Percentiles rank a stretch among this genome's conserved stretches.
Conservation (phyloP, 2,888 invertebrate species). For the Trichogramma evanescens region DNA sequence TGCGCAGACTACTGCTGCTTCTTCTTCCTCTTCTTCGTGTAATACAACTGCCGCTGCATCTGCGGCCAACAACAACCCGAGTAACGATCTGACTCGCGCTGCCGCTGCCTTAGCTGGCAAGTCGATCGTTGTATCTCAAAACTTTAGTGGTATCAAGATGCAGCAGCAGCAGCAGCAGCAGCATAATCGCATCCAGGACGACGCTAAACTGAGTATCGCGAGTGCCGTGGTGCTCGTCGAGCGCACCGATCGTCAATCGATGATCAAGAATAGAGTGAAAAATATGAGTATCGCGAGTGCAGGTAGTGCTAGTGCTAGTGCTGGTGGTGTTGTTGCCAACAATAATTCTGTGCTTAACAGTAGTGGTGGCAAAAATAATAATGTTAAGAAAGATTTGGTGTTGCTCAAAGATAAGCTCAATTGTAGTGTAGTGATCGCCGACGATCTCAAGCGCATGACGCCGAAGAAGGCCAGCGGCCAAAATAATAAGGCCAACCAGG, state of each 20-base stretch:
- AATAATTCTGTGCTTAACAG: not conserved
- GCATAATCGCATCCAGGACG: not conserved
- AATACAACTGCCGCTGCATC: not conserved
- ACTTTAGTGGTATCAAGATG: not conserved
- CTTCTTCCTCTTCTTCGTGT: not conserved
- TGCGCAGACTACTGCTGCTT: conserved; percentile 6
- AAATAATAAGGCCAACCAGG: not conserved
- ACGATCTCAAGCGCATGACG: not conserved
- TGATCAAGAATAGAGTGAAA: conserved; percentile 10
- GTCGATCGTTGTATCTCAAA: conserved; percentile 7
- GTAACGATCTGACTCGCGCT: conserved; percentile 3
- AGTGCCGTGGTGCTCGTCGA: conserved; percentile 21
- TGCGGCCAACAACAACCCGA: conserved; percentile 13
- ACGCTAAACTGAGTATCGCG: conserved; percentile 4
- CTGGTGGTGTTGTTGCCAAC: conserved; percentile 2
- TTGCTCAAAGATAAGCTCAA: not conserved
- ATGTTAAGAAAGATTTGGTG: conserved; percentile 2
- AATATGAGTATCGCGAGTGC: not conserved
- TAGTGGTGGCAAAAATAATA: not conserved
- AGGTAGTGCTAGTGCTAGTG: not conserved
- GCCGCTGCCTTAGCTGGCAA: conserved; percentile 4
- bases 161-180: conserved; percentile 5
- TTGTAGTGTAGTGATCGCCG: not conserved
- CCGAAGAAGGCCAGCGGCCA: not conserved
- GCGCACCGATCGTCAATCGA: conserved; percentile 16